Base-by-base conservation (phyloP, 2,797 vertebrate genomes). In the Lutjanus argentimaculatus region DNA sequence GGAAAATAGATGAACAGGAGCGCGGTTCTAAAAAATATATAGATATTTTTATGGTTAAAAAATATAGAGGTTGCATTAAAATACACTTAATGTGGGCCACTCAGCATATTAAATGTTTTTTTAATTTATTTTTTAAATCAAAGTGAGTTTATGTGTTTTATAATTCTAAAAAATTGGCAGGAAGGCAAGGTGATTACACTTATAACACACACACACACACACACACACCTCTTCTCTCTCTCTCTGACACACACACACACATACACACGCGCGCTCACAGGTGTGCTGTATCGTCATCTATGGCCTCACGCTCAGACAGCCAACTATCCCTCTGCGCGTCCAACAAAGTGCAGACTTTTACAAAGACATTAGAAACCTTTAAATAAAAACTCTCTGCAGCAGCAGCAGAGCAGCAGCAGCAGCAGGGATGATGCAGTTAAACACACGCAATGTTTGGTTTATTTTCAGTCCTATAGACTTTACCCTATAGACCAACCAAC, bases 401-500 rank as follows among this genome's bases (percentile, higher is more conserved):
- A 36, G 30, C 25, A 30, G 25, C 25, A 30, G 25, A 30, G 25
- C 25, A 30, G 25, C 25, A 30, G 25, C 25, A 30, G 25, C 30
- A 36, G 30, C 30, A 36, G 30, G 30, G 30, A 36, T 72, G 56
- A 70, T 55, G 68, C 65, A 42, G 21, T 65, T 40, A 43, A 75
- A 80, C 62, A 59, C 74, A 49, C 8, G 62, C 67, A 53, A 68
- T 62, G 91, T 85, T 80, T 80, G 83, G 72, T 88, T 82, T 90
- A 49, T 71, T 76, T 73, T 52, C 84, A 72, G 79, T 72, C 77
- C 80, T 86, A 87, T 85, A 90, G 85, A 86, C 83, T 79, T 87
- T n/a, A 89, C 74, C 89, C 90, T 90, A 92, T 90, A 93, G 85
- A 89, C 9, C 30, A 36, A 36, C 62, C 79, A 82, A 84, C 61